Conservation (phyloP, 1,140 invertebrate genomes). For the Lucilia sericata region DNA sequence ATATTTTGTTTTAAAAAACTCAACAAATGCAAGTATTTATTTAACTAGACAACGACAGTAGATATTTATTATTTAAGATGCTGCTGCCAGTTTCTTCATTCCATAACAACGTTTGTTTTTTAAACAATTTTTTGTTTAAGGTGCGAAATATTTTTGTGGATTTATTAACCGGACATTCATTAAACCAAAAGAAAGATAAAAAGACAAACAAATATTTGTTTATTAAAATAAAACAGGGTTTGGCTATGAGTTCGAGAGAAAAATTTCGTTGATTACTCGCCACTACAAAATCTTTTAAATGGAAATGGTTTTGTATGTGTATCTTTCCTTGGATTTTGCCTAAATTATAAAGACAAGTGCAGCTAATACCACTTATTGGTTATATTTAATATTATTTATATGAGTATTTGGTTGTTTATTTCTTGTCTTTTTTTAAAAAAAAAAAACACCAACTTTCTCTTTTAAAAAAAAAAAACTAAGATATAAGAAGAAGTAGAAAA, state of each 20-base stretch:
- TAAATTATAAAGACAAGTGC: not conserved
- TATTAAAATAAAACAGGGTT: too few species aligned
- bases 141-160: slow-evolving; percentile 5
- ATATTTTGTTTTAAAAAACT: too few species aligned
- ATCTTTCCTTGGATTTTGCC: not conserved
- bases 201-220: not conserved
- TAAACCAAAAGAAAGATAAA: not conserved
- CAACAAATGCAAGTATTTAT: slow-evolving; percentile 1
- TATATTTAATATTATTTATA: not conserved
- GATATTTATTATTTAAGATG: slow-evolving; percentile 6
- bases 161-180: slow-evolving; percentile 9
- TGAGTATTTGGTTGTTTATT: not conserved
- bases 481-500: not conserved
- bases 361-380: not conserved
- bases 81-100: not conserved
- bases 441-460: slow-evolving; percentile 1
- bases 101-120: not conserved
- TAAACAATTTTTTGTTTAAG: too few species aligned
- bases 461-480: too few species aligned
- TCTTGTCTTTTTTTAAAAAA: not conserved
- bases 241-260: too few species aligned
- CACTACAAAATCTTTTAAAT: not conserved
- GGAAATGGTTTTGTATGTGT: not conserved
- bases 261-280: not conserved
- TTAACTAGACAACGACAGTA: not conserved